phyloP scores from a whole-genome alignment of 1,140 invertebrate species.

The Papilio aristodemus region DNA sequence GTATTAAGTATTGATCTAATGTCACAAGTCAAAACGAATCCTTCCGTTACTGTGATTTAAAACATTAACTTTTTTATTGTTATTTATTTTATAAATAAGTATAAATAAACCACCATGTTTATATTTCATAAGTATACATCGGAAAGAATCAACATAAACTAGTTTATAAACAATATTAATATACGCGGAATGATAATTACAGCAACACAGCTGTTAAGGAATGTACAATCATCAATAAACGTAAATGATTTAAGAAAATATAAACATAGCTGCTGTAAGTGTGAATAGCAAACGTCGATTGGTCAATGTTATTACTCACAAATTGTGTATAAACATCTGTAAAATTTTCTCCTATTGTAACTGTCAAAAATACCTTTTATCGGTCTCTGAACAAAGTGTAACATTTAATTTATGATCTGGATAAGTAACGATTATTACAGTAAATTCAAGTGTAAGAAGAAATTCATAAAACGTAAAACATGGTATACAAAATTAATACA shows the following conservation, averaged over 20 bases:
- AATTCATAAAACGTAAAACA: too few species aligned
- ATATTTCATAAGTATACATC: not conserved
- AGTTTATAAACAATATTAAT: not conserved
- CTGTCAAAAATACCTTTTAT: too few species aligned
- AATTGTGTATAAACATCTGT: constrained; percentile 4
- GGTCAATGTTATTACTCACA: not conserved
- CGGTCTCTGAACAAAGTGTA: too few species aligned
- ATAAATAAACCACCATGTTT: not conserved
- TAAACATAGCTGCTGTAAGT: not conserved
- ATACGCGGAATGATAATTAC: constrained; percentile 7
- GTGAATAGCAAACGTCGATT: not conserved
- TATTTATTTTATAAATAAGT: too few species aligned
- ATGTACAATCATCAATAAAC: constrained; percentile 2
- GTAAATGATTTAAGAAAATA: constrained; percentile 7
- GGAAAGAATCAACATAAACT: not conserved
- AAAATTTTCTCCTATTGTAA: not conserved
- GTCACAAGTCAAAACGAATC: too few species aligned
- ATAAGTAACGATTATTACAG: too few species aligned
- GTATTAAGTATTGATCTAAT: too few species aligned
- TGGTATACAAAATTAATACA: too few species aligned
- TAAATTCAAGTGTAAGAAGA: too few species aligned
- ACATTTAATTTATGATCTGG: too few species aligned
- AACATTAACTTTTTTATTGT: too few species aligned
- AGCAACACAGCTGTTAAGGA: constrained; percentile 5
- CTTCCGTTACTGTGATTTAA: too few species aligned